Evolutionary conservation across 2,113 vertebrate genomes (phyloP).

Genomic region (Mungos mungo): DNA sequence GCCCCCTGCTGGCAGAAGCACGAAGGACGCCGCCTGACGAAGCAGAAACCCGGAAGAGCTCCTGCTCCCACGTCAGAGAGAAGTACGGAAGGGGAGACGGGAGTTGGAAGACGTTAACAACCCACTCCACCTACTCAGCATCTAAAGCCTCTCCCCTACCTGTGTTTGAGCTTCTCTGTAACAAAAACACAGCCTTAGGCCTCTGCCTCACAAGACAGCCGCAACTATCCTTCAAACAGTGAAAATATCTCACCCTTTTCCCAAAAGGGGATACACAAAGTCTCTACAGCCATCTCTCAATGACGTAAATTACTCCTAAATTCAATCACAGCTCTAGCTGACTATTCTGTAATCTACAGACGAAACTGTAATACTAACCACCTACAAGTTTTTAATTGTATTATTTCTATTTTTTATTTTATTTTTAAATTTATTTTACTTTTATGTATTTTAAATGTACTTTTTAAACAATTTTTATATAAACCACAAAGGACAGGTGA

Average conservation of each 20-base stretch:
- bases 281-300: neutral
- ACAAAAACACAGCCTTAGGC: neutral
- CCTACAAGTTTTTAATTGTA: neutral
- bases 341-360: neutral
- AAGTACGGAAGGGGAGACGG: neutral
- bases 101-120: neutral
- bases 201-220: neutral
- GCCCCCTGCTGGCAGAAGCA: neutral
- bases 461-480: neutral
- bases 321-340: neutral
- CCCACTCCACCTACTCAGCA: neutral
- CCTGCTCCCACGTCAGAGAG: neutral
- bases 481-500: neutral
- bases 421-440: too few species aligned
- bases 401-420: too few species aligned
- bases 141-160: neutral
- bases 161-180: neutral
- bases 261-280: neutral
- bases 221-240: neutral
- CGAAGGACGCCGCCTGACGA: neutral
- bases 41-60: neutral
- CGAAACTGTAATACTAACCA: neutral
- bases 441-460: too few species aligned
- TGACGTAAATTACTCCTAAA: neutral
- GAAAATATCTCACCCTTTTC: neutral